Base-by-base conservation (phyloP, 2,888 invertebrate species). In the Parnassius orleans region DNA sequence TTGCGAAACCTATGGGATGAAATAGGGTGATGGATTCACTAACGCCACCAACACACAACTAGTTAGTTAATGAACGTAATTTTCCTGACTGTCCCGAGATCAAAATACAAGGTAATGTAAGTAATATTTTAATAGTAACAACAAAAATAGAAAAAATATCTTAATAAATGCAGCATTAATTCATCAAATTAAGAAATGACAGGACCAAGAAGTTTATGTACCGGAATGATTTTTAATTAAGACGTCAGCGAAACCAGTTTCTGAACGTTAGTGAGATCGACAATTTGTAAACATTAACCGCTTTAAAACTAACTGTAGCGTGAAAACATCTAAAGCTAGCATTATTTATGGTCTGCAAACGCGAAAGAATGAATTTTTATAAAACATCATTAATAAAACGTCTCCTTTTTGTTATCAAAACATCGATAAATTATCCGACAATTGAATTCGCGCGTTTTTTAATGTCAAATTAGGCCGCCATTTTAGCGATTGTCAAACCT, bases 381-480 rank as follows among this genome's bases (percentile, higher is more conserved):
- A 78, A 79, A 80, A 78, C 76, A 81, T 84, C 85, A 89, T 89
- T 89, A 90, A 86, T 87, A 86, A 81, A 76, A 81, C 77, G 76
- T 69, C 69, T 65, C 64, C 72, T 68, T 78, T 77, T 76, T 80
- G 79, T 78, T 77, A 81, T 81, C 80, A 84, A 79, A 86, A 88
- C 86, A 86, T 86, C 87, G 72, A 90, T 90, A 90, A 88, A 90
- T 90, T 87, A 89, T 77, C 71, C 73, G 79, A 86, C 87, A 88
- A 89, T 87, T 84, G 83, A 83, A 84, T 84, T 84, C 79, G 84
- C 87, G 88, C 88, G 83, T 85, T 86, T 87, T 87, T 84, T 79
- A 85, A 86, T 86, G 87, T 89, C 90, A 89, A 87, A 90, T 90
- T 88, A 89, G 87, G 75, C 83, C 76, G 84, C 85, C 87, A 85